Evolutionary conservation across 2,113 vertebrate genomes (phyloP).

Genomic region (Bombycilla garrulus): DNA sequence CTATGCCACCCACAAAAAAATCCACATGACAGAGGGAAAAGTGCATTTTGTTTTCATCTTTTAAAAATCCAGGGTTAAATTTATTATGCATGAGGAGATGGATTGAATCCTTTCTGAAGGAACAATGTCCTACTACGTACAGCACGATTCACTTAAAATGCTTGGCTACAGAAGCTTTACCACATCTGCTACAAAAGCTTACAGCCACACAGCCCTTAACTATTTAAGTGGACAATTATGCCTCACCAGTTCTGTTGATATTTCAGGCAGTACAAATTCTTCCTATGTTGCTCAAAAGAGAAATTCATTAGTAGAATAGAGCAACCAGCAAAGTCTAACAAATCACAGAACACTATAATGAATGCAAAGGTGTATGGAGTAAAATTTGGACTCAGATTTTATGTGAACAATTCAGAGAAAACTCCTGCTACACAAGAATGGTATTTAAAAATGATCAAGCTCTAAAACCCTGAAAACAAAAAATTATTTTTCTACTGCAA

Average conservation of each 20-base stretch:
- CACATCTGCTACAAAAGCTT: not conserved
- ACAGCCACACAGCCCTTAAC: not conserved
- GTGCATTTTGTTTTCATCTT: not conserved
- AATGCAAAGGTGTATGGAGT: not conserved
- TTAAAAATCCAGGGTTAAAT: not conserved
- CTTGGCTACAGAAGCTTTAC: not conserved
- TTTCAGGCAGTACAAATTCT: not conserved
- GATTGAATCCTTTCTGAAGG: not conserved
- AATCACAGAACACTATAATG: not conserved
- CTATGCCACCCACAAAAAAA: not conserved
- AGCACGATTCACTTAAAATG: not conserved
- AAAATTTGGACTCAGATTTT: not conserved
- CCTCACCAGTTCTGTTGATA: not conserved
- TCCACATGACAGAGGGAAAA: not conserved
- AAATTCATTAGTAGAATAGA: not conserved
- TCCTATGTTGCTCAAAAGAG: not conserved
- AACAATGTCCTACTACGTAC: not conserved
- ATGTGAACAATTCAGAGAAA: not conserved
- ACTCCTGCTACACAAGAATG: not conserved
- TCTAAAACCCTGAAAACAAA: not conserved
- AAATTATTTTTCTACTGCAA: not conserved
- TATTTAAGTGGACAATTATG: not conserved
- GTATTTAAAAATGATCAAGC: not conserved
- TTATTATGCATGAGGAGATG: not conserved
- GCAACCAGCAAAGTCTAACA: not conserved